These are phyloP conservation scores for Pachyrhynchus sulphureomaculatus DNA, from an alignment of 1,140 invertebrate genomes.

Conservation along the genomic window DNA sequence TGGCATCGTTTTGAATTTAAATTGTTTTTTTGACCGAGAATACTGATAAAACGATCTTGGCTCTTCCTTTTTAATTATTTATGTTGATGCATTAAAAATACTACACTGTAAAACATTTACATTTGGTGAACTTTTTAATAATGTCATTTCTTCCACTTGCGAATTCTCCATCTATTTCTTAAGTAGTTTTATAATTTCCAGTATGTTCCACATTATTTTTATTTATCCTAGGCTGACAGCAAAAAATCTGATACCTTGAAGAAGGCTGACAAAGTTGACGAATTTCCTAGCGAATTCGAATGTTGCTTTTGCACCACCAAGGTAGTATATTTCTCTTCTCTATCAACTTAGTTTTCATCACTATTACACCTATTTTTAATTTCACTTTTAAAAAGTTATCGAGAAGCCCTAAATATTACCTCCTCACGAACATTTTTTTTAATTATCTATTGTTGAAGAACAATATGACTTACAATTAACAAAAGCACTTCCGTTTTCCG, in stretches of 20 bases:
- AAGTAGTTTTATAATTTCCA: conserved; percentile 16
- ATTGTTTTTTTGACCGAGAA: too few relatives aligned
- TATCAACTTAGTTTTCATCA: neutral
- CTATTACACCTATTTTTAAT: neutral
- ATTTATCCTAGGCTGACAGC: conserved; percentile 63
- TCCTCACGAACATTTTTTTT: too few relatives aligned
- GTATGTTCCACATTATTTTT: conserved; percentile 34
- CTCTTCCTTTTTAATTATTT: too few relatives aligned
- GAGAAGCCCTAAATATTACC: too few relatives aligned
- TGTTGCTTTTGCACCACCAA: conserved; percentile 94
- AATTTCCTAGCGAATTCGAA: conserved; percentile 88
- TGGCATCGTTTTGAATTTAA: too few relatives aligned
- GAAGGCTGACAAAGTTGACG: conserved; percentile 68
- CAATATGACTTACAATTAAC: too few relatives aligned
- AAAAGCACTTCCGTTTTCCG: too few relatives aligned
- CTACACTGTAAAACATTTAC: too few relatives aligned
- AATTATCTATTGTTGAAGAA: too few relatives aligned
- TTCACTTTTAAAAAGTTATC: neutral
- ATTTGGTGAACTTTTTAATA: too few relatives aligned
- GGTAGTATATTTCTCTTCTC: conserved; percentile 63
- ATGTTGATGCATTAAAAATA: too few relatives aligned
- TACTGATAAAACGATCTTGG: too few relatives aligned
- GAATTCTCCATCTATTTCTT: neutral
- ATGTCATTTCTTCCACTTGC: neutral
- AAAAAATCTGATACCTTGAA: conserved; percentile 65